These are phyloP conservation scores for Chaenocephalus aceratus DNA, from an alignment of 2,113 vertebrate genomes.

Conservation along the genomic window DNA sequence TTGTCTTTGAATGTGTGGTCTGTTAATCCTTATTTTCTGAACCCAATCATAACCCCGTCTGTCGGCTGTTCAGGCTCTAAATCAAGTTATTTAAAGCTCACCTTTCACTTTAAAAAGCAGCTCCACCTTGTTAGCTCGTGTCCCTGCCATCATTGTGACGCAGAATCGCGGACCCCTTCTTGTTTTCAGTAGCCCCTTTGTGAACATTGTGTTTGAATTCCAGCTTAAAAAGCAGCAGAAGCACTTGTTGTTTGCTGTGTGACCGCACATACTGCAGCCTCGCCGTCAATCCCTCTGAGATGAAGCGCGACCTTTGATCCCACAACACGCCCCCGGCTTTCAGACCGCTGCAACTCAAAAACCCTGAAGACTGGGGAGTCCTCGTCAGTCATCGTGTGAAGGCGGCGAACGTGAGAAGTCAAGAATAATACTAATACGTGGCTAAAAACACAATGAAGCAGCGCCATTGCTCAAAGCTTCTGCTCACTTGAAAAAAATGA, in stretches of 20 bases:
- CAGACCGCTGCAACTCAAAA: slow-evolving; percentile 8
- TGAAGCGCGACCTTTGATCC: slow-evolving; percentile 47
- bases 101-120: slow-evolving; percentile 25
- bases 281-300: slow-evolving; percentile 14
- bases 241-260: slow-evolving; percentile 26
- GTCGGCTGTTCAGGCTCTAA: background rate
- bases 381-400: slow-evolving; percentile 28
- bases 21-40: background rate
- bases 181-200: slow-evolving; percentile 53
- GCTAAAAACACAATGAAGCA: background rate
- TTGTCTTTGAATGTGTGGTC: background rate
- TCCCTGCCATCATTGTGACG: slow-evolving; percentile 54
- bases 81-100: slow-evolving; percentile 16
- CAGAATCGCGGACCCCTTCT: background rate
- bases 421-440: background rate
- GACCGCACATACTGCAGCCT: slow-evolving; percentile 17
- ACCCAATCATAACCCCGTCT: background rate
- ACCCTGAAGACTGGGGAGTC: background rate
- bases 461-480: background rate
- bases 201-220: slow-evolving; percentile 49
- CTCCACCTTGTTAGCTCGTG: slow-evolving; percentile 34
- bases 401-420: background rate
- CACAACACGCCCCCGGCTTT: slow-evolving; percentile 11
- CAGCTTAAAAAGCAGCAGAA: slow-evolving; percentile 47
- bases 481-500: background rate